Base-by-base conservation (phyloP, 2,797 vertebrate species). In the Uromys caudimaculatus region DNA sequence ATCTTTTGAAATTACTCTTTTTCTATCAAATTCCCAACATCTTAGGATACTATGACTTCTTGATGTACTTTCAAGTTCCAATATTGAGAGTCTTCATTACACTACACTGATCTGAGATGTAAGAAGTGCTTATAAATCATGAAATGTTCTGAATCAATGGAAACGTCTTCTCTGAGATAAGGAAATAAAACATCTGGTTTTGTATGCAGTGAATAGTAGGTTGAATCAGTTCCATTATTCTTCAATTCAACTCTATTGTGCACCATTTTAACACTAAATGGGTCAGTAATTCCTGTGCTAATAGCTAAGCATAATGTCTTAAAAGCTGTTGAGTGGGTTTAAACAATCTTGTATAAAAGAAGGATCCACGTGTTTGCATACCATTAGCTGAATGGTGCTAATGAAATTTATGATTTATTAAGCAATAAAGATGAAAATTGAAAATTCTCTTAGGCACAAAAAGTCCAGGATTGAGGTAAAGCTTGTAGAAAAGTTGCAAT, bases 301-400 rank as follows among this genome's bases (percentile, higher is more conserved):
- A 97, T 97, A 88, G 41, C 90, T 93, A 94, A 87, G 75, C 89
- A 89, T 98, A 97, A 98, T 97, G 73, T 97, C 97, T 95, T 97
- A 98, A 97, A 97, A 92, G 52, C 97, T 96, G 32, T 98, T 97
- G 97, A 97, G 89, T 52, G 96, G 89, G 97, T 98, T 97, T 97
- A 97, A 98, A 32, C 73, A 96, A 76, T 87, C 35, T 92, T 97
- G 1, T 98, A 94, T 97, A 89, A 98, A 97, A 75, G 87, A 95
- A 89, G 75, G 97, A 97, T 41, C 54, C 60, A 8, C 97, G 96
- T 67, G 97, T 98, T 97, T 97, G 79, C 79, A 94, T 76, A 95
- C 85, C 94, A 92, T 98, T 98, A 98, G 94, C 89, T 96, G 77
- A 95, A 96, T 97, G 50, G 6, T 94, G 79, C 95, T 93, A 98